Percentiles rank a stretch among this genome's conserved stretches.
Evolutionary conservation across 2,797 vertebrate species (phyloP).

Genomic region (Hydrocynus forskahlii): DNA sequence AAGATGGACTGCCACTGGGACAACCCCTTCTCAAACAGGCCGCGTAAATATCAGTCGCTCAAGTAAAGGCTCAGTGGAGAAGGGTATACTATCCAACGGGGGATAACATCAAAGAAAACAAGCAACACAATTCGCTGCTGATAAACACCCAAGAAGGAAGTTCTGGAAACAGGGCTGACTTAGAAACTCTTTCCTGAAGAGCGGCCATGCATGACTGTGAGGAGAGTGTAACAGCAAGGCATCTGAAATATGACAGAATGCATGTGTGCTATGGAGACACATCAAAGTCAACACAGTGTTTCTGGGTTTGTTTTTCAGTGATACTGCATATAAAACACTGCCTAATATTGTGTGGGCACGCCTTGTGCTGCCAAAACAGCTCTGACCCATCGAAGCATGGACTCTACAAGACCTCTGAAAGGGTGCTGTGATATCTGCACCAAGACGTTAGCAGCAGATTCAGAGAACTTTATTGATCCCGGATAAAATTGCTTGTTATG

Average conservation of each 20-base stretch:
- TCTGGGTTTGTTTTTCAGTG: not conserved
- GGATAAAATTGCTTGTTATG: too few species aligned
- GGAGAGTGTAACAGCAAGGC: not conserved
- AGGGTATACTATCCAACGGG: too few species aligned
- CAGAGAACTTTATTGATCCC: too few species aligned
- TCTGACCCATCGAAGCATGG: too few species aligned
- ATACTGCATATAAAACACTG: too few species aligned
- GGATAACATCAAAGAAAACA: not conserved
- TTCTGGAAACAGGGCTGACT: not conserved
- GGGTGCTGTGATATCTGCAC: too few species aligned
- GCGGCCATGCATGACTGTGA: not conserved
- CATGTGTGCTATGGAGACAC: not conserved
- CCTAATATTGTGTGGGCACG: too few species aligned
- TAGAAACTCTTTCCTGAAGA: not conserved
- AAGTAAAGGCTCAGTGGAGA: not conserved
- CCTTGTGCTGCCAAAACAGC: too few species aligned
- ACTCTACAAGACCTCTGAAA: too few species aligned
- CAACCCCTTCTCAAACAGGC: slow-evolving; percentile 1
- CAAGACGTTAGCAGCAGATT: too few species aligned
- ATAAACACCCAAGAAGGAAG: not conserved
- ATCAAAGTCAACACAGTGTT: not conserved
- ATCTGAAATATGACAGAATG: not conserved
- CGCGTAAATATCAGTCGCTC: not conserved
- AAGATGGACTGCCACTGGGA: slow-evolving; percentile 29
- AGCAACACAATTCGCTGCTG: not conserved